Base-by-base conservation (phyloP, 2,888 invertebrate species). In the Pristionchus entomophagus region DNA sequence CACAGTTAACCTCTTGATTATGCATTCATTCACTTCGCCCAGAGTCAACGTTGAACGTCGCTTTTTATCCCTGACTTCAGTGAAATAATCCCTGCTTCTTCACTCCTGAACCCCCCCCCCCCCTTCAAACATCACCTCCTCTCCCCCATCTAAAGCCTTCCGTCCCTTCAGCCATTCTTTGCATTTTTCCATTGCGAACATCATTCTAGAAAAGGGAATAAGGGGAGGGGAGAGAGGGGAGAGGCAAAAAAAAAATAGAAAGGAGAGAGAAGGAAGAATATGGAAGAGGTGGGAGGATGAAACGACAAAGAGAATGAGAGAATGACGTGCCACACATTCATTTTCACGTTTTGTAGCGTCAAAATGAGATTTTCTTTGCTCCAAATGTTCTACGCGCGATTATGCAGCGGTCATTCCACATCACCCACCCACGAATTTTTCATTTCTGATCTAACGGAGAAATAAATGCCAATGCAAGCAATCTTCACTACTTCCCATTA, bases 251-350 rank as follows among this genome's bases (percentile, higher is more conserved):
- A 59, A 17, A 17, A n/a, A 59, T 14, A 14, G 38, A 82, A 59
- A 53, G 35, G 49, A 49, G 53, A 22, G 56, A 26, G 53, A 35
- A 12, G 49, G 45, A 81, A 82, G 82, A 38, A 41, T 26, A 59
- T n/a, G 59, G 32, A 59, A 78, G 49, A 35, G 78, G 78, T 51
- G 49, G 78, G 78, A 65, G 14, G 41, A 41, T 41, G 38, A 73
- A 17, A 56, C 56, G 56, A 8, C 73, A 41, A 73, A 69, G n/a
- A 73, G 41, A 73, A 73, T 73, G 73, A 45, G 73, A 73, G 45
- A 73, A 73, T 73, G 73, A 73, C 73, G 73, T 73, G n/a, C n/a
- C n/a, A n/a, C n/a, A n/a, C n/a, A n/a, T n/a, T n/a, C n/a, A n/a
- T n/a, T n/a, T 26, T 17, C 73, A 12, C 73, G 32, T 65, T 65